Evolutionary conservation across 2,113 vertebrate genomes (phyloP), one percentile per base, ranked within the genome.

Genomic region (Tragelaphus imberbis): DNA sequence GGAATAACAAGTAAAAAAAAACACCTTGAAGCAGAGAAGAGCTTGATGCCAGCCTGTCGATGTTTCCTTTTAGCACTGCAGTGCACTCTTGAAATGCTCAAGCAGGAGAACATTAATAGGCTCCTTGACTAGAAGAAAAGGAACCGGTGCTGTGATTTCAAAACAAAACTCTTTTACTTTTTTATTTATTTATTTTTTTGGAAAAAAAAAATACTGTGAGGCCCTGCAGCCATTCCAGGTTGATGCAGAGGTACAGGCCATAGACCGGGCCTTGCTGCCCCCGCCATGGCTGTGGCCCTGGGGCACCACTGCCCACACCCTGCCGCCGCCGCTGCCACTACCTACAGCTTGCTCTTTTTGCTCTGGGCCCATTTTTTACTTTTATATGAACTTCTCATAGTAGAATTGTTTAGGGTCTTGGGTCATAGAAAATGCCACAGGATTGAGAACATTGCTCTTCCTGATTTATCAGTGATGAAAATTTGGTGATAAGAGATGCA

Each of bases 1-100:
- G 3, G 10, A 33, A 15, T 21, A 8, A 8, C 33, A n/a, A 7
- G 2, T 40, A 0, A 6, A 53, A 47, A 55, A 59, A 33, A 65
- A 94, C 36, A 68, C 28, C 19, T 28, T 36, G 14, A 68, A 17
- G 58, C 59, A 47, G 40, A n/a, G 40, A 44, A 80, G 28, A 88
- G 58, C 59, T 19, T 49, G 55, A 17, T 13, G 53, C 19, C 12
- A 33, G 25, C 27, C 40, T 61, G 0, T 79, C 58, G 10, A 0
- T 28, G 56, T 56, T 21, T 12, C 91, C 68, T 90, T 61, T 28
- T 14, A 25, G 40, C 30, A 25, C 27, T 28, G 25, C 30, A 49
- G 19, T 49, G 33, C 25, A 10, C 21, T 88, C 71, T 25, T 17
- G 40, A 81, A 36, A 40, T 49, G 71, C 3, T 61, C 8, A 71